These are phyloP conservation scores for Chromobotia macracanthus DNA, from an alignment of 2,797 vertebrate genomes.

Conservation along the genomic window DNA sequence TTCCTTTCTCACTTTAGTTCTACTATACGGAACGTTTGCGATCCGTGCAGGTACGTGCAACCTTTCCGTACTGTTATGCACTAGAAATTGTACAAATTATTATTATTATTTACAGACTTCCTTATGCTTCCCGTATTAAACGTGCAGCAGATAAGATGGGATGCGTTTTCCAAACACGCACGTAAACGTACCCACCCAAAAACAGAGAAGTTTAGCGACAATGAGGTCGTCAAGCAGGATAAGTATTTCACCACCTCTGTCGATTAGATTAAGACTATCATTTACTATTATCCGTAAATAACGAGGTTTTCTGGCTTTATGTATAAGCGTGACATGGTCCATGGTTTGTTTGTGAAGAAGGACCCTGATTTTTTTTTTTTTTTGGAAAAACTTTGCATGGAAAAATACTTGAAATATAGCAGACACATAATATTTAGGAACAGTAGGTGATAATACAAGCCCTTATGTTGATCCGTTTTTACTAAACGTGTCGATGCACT, in stretches of 20 bases:
- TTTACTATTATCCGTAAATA: not conserved
- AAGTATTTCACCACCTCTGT: not conserved
- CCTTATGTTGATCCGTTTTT: constrained; percentile 2
- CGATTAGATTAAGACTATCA: not conserved
- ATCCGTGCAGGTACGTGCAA: constrained; percentile 77
- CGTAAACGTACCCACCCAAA: not conserved
- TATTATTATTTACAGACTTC: too few relatives aligned
- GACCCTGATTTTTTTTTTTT: not conserved
- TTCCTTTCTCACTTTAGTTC: constrained; percentile 72
- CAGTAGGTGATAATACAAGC: not conserved
- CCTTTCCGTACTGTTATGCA: not conserved
- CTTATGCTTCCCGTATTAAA: not conserved
- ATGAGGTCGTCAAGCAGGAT: constrained; percentile 32
- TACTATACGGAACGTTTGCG: constrained; percentile 72
- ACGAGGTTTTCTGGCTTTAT: not conserved
- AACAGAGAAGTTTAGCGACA: constrained; percentile 41
- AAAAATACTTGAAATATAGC: not conserved
- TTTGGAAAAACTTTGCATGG: not conserved
- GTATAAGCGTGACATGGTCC: not conserved
- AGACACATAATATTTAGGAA: too few relatives aligned
- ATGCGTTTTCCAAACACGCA: not conserved
- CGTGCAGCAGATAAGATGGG: not conserved
- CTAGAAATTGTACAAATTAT: not conserved
- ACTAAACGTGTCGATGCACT: constrained; percentile 1
- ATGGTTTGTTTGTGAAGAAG: not conserved